Evolutionary conservation across 2,113 vertebrate genomes (phyloP).

Genomic region (Aleadryas rufinucha): DNA sequence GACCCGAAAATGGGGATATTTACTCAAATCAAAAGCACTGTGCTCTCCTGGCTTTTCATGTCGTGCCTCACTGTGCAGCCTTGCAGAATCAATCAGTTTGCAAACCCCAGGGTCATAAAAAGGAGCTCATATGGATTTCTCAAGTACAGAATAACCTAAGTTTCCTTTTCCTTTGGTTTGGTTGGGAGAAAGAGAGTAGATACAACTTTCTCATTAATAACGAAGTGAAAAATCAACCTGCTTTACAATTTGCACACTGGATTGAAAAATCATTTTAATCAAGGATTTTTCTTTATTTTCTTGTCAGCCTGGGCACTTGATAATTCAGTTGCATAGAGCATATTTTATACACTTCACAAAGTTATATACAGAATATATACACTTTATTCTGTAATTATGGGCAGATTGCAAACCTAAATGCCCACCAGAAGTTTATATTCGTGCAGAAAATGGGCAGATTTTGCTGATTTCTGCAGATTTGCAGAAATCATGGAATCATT

Average conservation of each 20-base stretch:
- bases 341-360: neutral
- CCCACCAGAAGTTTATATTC: fast-evolving
- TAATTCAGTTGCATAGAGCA: neutral
- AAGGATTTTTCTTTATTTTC: neutral
- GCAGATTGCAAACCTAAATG: neutral
- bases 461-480: neutral
- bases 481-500: neutral
- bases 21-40: neutral
- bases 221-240: neutral
- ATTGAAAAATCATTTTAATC: neutral
- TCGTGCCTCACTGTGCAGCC: neutral
- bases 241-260: neutral
- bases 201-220: neutral
- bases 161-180: neutral
- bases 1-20: neutral
- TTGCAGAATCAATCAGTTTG: neutral
- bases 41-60: neutral
- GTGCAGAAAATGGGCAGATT: neutral
- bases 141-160: neutral
- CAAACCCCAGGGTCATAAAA: neutral
- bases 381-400: neutral
- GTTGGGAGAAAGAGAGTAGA: neutral
- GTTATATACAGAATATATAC: neutral
- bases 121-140: neutral
- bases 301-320: neutral